These are phyloP conservation scores for Melanotaenia duboulayi DNA, from an alignment of 2,113 vertebrate species.

Conservation along the genomic window DNA sequence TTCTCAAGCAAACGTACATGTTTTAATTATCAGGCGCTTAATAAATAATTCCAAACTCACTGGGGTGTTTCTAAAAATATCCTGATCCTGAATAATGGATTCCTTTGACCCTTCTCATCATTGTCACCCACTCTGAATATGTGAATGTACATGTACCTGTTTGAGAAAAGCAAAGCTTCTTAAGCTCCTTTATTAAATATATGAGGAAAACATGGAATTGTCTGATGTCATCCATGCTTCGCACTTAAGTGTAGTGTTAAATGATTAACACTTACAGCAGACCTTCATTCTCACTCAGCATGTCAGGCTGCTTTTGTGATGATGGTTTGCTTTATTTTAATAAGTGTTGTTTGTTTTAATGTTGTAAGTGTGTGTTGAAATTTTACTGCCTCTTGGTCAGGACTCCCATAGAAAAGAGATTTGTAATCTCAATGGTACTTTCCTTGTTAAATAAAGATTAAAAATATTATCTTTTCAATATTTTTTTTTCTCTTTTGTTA, in stretches of 20 bases:
- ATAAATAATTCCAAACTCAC: constrained; percentile 81
- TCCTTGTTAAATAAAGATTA: too few species aligned
- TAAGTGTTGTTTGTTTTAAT: too few species aligned
- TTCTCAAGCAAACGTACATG: constrained; percentile 73
- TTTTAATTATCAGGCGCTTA: constrained; percentile 78
- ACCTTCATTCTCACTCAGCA: background rate
- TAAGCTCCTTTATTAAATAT: constrained; percentile 31
- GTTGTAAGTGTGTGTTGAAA: too few species aligned
- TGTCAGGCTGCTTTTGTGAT: background rate
- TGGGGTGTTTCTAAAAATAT: constrained; percentile 75
- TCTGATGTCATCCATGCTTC: constrained; percentile 1
- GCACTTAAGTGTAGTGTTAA: background rate
- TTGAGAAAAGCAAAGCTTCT: constrained; percentile 29
- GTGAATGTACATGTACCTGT: background rate
- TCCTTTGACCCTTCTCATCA: constrained; percentile 68
- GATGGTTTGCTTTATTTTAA: background rate
- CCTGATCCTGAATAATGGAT: constrained; percentile 72
- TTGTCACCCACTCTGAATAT: constrained; percentile 52
- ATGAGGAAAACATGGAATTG: background rate
- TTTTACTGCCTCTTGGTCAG: too few species aligned
- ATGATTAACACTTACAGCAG: background rate
- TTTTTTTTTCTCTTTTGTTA: too few species aligned
- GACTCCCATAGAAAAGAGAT: too few species aligned
- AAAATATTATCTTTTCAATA: too few species aligned
- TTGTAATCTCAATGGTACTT: too few species aligned